These are phyloP conservation scores for Myripristis jacobus DNA, from an alignment of 2,797 vertebrate species.

Conservation along the genomic window DNA sequence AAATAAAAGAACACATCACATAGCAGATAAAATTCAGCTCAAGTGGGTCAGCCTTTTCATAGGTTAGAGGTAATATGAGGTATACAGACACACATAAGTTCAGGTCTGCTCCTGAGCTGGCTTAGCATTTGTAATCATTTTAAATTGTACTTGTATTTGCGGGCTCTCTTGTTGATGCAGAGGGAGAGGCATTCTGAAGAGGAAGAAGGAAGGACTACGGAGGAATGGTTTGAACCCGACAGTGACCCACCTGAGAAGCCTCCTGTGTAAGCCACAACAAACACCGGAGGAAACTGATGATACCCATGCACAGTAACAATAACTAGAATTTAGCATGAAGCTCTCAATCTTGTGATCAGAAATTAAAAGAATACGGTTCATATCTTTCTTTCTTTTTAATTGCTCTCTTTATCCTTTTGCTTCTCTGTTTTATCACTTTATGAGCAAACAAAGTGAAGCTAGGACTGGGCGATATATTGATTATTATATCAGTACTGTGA, in stretches of 20 bases:
- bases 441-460: too few species aligned
- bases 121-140: neutral
- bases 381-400: neutral
- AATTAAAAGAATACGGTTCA: neutral
- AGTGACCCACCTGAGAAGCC: conserved; percentile 37
- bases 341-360: neutral
- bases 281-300: neutral
- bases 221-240: neutral
- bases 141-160: neutral
- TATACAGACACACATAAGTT: neutral
- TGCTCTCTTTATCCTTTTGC: neutral
- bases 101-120: neutral
- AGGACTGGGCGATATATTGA: too few species aligned
- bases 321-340: neutral
- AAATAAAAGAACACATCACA: neutral
- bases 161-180: conserved; percentile 7
- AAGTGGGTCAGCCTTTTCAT: neutral
- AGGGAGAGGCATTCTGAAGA: fast-evolving
- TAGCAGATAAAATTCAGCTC: neutral
- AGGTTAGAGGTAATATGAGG: neutral
- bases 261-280: conserved; percentile 35
- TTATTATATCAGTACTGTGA: too few species aligned
- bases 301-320: neutral
- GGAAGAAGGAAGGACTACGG: neutral
- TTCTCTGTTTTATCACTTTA: too few species aligned